Base-by-base conservation (phyloP, 2,888 invertebrate species). In the Lycia hirtaria region DNA sequence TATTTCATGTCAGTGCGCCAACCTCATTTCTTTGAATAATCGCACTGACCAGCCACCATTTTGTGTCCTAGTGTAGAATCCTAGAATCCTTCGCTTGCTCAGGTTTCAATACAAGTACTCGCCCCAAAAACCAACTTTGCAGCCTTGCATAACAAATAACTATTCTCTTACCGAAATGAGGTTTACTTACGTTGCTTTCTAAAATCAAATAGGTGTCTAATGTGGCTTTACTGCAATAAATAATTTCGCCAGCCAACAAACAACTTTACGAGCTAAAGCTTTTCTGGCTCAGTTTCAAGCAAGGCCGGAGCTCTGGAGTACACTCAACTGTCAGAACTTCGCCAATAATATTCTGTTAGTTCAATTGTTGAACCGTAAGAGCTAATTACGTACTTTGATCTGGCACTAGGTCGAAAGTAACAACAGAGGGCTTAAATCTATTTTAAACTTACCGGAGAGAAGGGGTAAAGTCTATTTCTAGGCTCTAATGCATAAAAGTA, bases 281-380 rank as follows among this genome's bases (percentile, higher is more conserved):
- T 47, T 45, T 41, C 38, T 54, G 54, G 54, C 54, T 38, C 12
- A 30, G 40, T 47, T 47, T 54, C 54, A 54, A 54, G 47, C 40
- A 0, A 44, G 26, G n/a, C 22, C 35, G 12, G 0, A 5, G 37
- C n/a, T 17, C 14, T 32, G 15, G 19, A 49, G 38, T 22, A 17
- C 32, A 22, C 47, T 26, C 32, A 17, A 54, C 40, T 38, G 45
- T 54, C 30, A 33, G 26, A 47, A 40, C 54, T 54, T 54, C 17
- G 19, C 12, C 37, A 52, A 52, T 52, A 44, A 19, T 47, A 47
- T 47, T 47, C 47, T 17, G 35, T 47, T 47, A 17, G 47, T 47
- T 35, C 26, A 26, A 35, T 26, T 33, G 26, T 41, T 41, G 35
- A 35, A n/a, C 24, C 33, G 47, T 24, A 24, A 15, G 3, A 35